Evolutionary conservation across 2,888 invertebrate species (phyloP), one percentile per base, ranked within the genome.

Genomic region (Drosophila peninsularis): DNA sequence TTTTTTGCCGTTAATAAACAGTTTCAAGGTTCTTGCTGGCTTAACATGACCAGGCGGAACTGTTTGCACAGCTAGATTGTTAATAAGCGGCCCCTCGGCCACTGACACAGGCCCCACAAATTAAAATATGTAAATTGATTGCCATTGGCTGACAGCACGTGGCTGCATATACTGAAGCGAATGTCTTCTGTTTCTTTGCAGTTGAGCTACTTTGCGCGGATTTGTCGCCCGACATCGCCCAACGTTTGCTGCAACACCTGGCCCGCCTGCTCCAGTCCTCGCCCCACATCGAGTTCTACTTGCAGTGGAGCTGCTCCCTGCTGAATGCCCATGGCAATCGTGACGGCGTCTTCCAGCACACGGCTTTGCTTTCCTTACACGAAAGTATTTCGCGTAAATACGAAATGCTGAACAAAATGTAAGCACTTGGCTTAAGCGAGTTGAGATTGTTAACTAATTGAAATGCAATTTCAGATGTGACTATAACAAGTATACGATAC

Each of bases 221-320:
- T 64, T 92, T 99, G 50, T 95, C 97, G 1, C 94, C 95, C 13
- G 93, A 95, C 66, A 98, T 97, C 91, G 93, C 96, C 0, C 96
- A 96, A 88, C 94, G 96, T 36, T 92, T 97, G 27, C 92, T 98
- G 14, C 93, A 93, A 67, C 95, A 96, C 79, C 88, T 98, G 41
- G 95, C 96, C 0, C 94, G 94, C 3, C 94, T 95, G 53, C 91
- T 99, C 24, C 97, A 97, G 80, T 94, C 94, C 36, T 96, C 97
- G 1, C 94, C 94, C 0, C 98, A 99, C 90, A 90, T 99, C 44
- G 97, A 99, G 88, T 98, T 97, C 90, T 97, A 99, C 90, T 93
- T 98, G 39, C 92, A 94, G 47, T 98, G 98, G 98, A 93, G 95
- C 41, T 94, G 95, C 79, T 92, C 93, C 17, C 91, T 98, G 3